Evolutionary conservation across 2,888 invertebrate species (phyloP).

Genomic region (Eupithecia insigniata): DNA sequence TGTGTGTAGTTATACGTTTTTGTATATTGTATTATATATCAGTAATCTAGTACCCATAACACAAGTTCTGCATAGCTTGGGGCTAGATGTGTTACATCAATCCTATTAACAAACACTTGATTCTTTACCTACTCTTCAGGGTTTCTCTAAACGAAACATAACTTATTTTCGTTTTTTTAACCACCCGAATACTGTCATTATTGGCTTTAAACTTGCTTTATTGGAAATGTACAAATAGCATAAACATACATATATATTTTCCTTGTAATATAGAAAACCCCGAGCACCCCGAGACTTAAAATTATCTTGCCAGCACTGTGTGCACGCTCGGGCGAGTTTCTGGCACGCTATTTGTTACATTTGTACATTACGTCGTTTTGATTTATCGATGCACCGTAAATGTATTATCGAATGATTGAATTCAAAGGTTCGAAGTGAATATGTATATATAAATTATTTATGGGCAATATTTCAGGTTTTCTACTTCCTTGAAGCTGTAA

Average conservation of each 20-base stretch:
- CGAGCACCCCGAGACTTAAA: background rate
- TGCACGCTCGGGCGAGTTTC: constrained; percentile 60
- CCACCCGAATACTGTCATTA: background rate
- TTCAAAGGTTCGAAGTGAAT: constrained; percentile 19
- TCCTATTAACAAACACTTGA: no score
- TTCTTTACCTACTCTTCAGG: background rate
- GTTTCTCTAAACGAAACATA: background rate
- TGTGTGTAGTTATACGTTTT: no score
- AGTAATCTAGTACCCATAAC: no score
- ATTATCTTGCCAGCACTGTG: constrained; percentile 33
- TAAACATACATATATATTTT: background rate
- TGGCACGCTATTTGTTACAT: constrained; percentile 55
- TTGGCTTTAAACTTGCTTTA: background rate
- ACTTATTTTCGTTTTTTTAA: background rate
- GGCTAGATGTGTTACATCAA: no score
- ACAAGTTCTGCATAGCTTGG: no score
- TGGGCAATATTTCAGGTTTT: background rate
- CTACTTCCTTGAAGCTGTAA: background rate
- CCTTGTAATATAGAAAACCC: background rate
- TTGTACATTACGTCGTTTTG: constrained; percentile 46
- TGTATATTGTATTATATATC: no score
- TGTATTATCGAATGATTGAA: constrained; percentile 29
- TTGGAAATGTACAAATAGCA: background rate
- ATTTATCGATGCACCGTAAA: constrained; percentile 40
- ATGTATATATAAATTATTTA: background rate